phyloP scores from a whole-genome alignment of 2,113 vertebrate species.

The Physeter macrocephalus region DNA sequence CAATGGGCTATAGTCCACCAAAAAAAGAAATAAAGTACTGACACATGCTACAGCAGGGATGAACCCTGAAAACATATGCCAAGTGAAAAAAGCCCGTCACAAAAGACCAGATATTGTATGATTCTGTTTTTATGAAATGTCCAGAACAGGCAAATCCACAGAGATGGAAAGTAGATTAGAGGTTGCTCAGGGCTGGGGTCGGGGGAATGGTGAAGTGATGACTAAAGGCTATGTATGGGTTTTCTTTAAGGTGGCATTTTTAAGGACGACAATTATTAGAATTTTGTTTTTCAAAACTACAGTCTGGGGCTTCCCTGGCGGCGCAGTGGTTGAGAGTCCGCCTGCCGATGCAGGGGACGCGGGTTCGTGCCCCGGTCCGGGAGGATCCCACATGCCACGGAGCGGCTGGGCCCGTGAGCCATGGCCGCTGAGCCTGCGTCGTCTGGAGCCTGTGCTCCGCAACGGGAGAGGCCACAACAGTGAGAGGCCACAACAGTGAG shows the following conservation, averaged over 20 bases:
- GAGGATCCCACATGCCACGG: too few relatives aligned
- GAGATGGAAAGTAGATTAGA: background rate
- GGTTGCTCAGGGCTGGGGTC: background rate
- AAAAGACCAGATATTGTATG: background rate
- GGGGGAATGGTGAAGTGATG: background rate
- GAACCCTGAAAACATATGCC: background rate
- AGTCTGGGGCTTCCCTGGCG: too few relatives aligned
- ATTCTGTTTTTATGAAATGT: background rate
- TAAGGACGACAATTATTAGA: background rate
- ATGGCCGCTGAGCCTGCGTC: too few relatives aligned
- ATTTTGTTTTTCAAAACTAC: constrained; percentile 2
- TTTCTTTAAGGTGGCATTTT: background rate
- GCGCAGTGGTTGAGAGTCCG: too few relatives aligned
- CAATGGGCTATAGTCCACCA: background rate
- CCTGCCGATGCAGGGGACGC: too few relatives aligned
- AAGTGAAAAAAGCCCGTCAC: background rate
- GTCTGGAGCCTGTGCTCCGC: too few relatives aligned
- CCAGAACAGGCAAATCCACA: background rate
- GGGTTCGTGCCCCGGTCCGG: too few relatives aligned
- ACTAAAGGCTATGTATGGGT: background rate
- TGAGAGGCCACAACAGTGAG: too few relatives aligned
- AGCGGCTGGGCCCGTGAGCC: too few relatives aligned
- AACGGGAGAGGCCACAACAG: too few relatives aligned
- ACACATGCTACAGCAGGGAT: background rate
- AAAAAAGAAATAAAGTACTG: background rate